Evolutionary conservation across 2,797 vertebrate genomes (phyloP).

Genomic region (Anabas testudineus): DNA sequence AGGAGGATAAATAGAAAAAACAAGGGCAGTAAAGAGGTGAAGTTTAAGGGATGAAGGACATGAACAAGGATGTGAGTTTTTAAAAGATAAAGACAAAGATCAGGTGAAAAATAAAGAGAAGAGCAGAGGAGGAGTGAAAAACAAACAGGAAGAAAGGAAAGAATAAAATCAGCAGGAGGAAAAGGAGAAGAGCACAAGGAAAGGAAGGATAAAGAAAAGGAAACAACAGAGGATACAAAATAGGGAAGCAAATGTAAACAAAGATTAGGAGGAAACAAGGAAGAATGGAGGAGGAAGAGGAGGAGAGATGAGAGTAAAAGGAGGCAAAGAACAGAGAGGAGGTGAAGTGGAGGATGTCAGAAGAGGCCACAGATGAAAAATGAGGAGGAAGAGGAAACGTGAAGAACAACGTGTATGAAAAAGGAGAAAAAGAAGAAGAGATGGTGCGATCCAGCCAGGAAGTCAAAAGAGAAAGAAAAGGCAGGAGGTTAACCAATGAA

Average conservation of each 20-base stretch:
- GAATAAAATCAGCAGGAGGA: not conserved
- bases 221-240: not conserved
- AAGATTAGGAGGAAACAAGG: too few species aligned
- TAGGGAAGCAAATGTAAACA: not conserved
- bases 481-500: conserved; percentile 88
- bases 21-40: not conserved
- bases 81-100: not conserved
- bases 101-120: not conserved
- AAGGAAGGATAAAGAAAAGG: not conserved
- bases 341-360: not conserved
- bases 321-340: too few species aligned
- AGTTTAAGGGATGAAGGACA: not conserved
- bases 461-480: conserved; percentile 91
- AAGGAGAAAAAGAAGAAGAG: conserved; percentile 53
- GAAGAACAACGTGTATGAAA: not conserved
- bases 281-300: not conserved
- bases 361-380: not conserved
- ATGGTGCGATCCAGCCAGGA: conserved; percentile 59
- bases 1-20: not conserved
- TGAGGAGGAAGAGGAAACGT: conserved; percentile 10
- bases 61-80: not conserved
- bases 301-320: not conserved
- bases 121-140: rapidly evolving
- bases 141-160: too few species aligned
- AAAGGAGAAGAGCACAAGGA: not conserved